phyloP scores from a whole-genome alignment of 2,797 vertebrate species.

The Pseudopleuronectes americanus region DNA sequence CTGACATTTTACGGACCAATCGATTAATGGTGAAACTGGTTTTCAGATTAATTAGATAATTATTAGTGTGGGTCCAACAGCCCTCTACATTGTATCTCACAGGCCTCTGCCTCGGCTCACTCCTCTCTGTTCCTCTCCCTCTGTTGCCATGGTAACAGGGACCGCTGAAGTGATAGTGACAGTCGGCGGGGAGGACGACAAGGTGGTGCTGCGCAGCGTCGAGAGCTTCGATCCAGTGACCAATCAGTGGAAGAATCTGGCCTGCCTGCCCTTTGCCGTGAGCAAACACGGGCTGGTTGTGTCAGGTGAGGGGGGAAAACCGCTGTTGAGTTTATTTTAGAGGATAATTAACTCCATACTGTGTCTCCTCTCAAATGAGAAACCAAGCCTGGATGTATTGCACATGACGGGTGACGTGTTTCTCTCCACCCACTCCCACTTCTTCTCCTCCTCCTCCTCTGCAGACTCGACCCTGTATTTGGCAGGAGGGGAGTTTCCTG shows the following conservation, averaged over 20 bases:
- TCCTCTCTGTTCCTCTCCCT: conserved; percentile 20
- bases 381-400: not conserved
- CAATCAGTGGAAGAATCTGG: conserved; percentile 85
- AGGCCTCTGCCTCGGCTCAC: conserved; percentile 12
- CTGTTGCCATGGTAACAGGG: conserved; percentile 74
- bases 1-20: not conserved
- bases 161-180: conserved; percentile 86
- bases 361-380: not conserved
- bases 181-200: conserved; percentile 87
- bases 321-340: rapidly evolving
- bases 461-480: conserved; percentile 84
- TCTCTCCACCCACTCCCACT: not conserved
- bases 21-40: no score
- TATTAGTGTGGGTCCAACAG: not conserved
- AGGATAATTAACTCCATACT: not conserved
- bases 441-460: not conserved
- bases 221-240: conserved; percentile 85
- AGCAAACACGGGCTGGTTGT: conserved; percentile 88
- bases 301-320: conserved; percentile 76
- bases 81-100: not conserved
- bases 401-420: not conserved
- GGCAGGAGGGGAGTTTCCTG: conserved; percentile 87
- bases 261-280: conserved; percentile 86
- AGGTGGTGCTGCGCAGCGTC: conserved; percentile 87
- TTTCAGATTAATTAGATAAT: not conserved